phyloP scores from a whole-genome alignment of 2,797 vertebrate species.

The Miichthys miiuy region DNA sequence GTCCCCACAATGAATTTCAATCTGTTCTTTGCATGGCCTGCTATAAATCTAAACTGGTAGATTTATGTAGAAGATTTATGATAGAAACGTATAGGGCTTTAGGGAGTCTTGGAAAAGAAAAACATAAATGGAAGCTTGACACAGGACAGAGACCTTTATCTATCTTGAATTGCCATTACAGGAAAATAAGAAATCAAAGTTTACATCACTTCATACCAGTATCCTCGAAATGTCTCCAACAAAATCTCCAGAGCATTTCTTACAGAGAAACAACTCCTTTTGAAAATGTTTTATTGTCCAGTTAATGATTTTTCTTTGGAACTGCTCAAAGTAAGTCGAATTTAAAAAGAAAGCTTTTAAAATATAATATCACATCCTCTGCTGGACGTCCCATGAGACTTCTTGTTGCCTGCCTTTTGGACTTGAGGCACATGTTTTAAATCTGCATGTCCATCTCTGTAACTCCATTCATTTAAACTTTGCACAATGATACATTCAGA shows the following conservation, averaged over 20 bases:
- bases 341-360: slow-evolving; percentile 49
- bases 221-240: slow-evolving; percentile 31
- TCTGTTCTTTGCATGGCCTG: slow-evolving; percentile 6
- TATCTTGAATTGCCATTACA: slow-evolving; percentile 49
- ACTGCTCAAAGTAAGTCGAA: slow-evolving; percentile 21
- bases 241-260: slow-evolving; percentile 41
- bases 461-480: slow-evolving; percentile 54
- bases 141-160: slow-evolving; percentile 3
- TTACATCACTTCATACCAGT: slow-evolving; percentile 13
- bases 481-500: slow-evolving; percentile 66
- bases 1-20: background rate
- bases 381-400: slow-evolving; percentile 43
- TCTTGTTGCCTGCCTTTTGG: slow-evolving; percentile 56
- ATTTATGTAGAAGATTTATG: background rate
- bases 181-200: slow-evolving; percentile 30
- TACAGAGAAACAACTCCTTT: slow-evolving; percentile 21
- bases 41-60: slow-evolving; percentile 4
- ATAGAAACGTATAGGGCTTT: background rate
- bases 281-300: slow-evolving; percentile 47
- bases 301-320: slow-evolving; percentile 52
- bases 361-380: slow-evolving; percentile 53
- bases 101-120: slow-evolving; percentile 8
- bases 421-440: slow-evolving; percentile 66
- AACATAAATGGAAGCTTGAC: slow-evolving; percentile 13
- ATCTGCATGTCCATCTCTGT: slow-evolving; percentile 61